Evolutionary conservation across 2,888 invertebrate species (phyloP).

Genomic region (Brenthis daphne): DNA sequence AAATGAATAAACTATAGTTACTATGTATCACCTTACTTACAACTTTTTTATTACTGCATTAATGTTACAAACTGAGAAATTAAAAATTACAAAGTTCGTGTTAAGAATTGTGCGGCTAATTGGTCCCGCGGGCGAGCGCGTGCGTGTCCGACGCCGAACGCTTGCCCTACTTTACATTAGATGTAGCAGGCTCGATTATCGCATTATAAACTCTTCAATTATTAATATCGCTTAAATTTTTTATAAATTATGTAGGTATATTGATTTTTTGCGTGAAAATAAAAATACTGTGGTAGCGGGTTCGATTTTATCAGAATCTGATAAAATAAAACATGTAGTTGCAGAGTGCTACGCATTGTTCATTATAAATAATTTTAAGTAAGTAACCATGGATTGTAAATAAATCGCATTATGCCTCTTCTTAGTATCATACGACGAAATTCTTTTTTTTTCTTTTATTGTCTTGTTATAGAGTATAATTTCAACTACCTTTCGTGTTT

Average conservation of each 20-base stretch:
- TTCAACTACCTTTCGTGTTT: too few relatives aligned
- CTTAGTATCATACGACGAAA: too few relatives aligned
- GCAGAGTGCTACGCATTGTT: too few relatives aligned
- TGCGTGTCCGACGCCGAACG: background rate
- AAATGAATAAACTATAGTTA: background rate
- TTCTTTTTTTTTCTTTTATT: too few relatives aligned
- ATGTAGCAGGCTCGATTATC: background rate
- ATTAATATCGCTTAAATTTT: background rate
- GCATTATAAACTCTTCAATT: background rate
- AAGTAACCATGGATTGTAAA: too few relatives aligned
- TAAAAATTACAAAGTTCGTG: constrained; percentile 32
- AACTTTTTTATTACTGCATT: constrained; percentile 10
- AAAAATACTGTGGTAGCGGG: background rate
- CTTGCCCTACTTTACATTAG: constrained; percentile 9
- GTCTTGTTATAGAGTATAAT: too few relatives aligned
- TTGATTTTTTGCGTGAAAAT: too few relatives aligned
- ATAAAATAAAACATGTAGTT: too few relatives aligned
- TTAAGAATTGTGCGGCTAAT: constrained; percentile 47
- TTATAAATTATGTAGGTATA: too few relatives aligned
- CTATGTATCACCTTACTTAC: constrained; percentile 7
- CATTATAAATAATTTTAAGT: too few relatives aligned
- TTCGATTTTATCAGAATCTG: background rate
- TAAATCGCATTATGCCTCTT: too few relatives aligned
- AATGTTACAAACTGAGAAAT: constrained; percentile 20
- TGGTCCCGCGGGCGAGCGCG: constrained; percentile 59